Evolutionary conservation across 1,140 invertebrate genomes (phyloP).

Genomic region (Scaptomyza graminum): DNA sequence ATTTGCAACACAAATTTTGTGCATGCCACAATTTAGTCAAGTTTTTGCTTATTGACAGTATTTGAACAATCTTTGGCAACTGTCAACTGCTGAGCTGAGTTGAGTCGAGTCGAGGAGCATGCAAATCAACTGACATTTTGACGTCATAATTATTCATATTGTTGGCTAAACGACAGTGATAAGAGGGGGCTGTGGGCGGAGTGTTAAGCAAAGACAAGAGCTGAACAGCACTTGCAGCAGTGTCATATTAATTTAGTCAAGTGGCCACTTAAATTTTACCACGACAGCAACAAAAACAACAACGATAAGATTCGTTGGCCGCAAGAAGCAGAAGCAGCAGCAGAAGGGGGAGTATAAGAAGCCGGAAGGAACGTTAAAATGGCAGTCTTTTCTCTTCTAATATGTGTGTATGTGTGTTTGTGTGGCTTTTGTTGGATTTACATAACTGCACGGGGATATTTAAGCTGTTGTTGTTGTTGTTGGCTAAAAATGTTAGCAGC

Average conservation of each 20-base stretch:
- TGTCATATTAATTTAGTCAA: conserved; percentile 82
- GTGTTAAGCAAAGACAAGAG: conserved; percentile 46
- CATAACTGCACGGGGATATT: conserved; percentile 74
- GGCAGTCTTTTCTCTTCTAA: conserved; percentile 46
- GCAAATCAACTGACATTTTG: conserved; percentile 63
- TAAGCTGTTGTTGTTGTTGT: conserved; percentile 62
- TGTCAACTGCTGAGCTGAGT: not conserved
- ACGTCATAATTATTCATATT: conserved; percentile 78
- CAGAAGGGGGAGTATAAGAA: not conserved
- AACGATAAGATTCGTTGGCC: conserved; percentile 16
- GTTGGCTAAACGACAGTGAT: conserved; percentile 43
- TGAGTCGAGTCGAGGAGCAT: conserved; percentile 33
- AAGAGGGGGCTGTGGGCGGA: not conserved
- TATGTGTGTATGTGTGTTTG: conserved; percentile 2
- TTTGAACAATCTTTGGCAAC: conserved; percentile 28
- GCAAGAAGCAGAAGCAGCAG: not conserved
- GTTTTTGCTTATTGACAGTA: conserved; percentile 30
- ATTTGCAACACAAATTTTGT: conserved; percentile 25
- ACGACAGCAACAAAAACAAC: conserved; percentile 50
- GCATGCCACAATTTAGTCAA: conserved; percentile 18
- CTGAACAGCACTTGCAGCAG: conserved; percentile 71
- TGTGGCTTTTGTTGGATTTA: conserved; percentile 52
- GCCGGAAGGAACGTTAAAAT: conserved; percentile 57
- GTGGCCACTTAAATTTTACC: conserved; percentile 79
- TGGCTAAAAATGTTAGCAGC: conserved; percentile 22